Percentiles rank a stretch among this genome's conserved stretches.
Evolutionary conservation across 2,113 vertebrate genomes (phyloP).

Genomic region (Naja naja): DNA sequence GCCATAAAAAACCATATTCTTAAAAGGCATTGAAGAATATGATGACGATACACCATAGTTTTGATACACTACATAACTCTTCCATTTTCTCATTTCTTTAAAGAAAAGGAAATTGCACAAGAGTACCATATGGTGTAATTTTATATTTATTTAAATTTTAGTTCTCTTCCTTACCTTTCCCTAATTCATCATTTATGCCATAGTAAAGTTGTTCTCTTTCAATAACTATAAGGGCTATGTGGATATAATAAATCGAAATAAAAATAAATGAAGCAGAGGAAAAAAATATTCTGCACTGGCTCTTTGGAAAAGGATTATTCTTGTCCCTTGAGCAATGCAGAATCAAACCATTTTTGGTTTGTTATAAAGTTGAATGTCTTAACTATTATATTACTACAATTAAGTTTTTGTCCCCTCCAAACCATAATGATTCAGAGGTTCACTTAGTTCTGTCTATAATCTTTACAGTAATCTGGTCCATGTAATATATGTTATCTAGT

Average conservation of each 20-base stretch:
- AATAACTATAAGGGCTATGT: slow-evolving; percentile 36
- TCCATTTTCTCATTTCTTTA: slow-evolving; percentile 43
- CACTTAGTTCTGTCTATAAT: slow-evolving; percentile 43
- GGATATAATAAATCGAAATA: slow-evolving; percentile 43
- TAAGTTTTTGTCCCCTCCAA: slow-evolving; percentile 32
- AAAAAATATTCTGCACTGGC: not conserved
- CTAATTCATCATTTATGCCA: slow-evolving; percentile 46
- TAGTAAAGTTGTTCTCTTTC: slow-evolving; percentile 44
- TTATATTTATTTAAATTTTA: slow-evolving; percentile 33
- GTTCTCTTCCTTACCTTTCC: slow-evolving; percentile 40
- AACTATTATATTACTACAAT: slow-evolving; percentile 39
- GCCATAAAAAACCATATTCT: slow-evolving; percentile 21
- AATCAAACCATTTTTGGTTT: slow-evolving; percentile 21
- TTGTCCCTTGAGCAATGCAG: slow-evolving; percentile 42
- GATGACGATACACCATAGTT: slow-evolving; percentile 32
- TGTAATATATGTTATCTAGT: slow-evolving; percentile 54
- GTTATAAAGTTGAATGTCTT: slow-evolving; percentile 52
- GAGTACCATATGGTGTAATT: slow-evolving; percentile 38
- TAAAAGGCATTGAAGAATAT: slow-evolving; percentile 53
- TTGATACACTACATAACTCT: slow-evolving; percentile 52
- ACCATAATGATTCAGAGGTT: slow-evolving; percentile 53
- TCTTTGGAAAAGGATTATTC: slow-evolving; percentile 33
- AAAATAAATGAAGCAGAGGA: slow-evolving; percentile 34
- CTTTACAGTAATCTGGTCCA: slow-evolving; percentile 51
- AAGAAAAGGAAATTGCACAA: slow-evolving; percentile 41